Percentiles rank a stretch among this genome's conserved stretches.
Conservation (phyloP, 2,113 vertebrate species). For the Aspidoscelis tigris region DNA sequence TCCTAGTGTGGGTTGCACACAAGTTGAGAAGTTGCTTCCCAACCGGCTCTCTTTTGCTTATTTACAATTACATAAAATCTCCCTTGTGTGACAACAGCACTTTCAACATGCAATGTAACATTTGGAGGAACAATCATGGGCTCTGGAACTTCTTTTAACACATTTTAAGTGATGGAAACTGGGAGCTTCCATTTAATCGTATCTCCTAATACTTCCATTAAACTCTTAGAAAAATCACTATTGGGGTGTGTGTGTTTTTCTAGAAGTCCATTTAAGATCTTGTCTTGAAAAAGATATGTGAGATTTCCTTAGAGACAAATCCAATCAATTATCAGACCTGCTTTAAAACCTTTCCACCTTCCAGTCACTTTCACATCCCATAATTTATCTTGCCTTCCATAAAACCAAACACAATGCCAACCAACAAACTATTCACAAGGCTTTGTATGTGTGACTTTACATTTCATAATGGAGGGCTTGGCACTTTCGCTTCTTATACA, state of each 20-base stretch:
- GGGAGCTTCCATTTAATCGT: not conserved
- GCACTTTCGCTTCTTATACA: no score
- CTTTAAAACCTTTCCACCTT: not conserved
- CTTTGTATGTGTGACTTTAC: no score
- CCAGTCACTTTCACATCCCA: not conserved
- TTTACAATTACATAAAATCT: not conserved
- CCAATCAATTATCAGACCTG: not conserved
- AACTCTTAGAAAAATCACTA: not conserved
- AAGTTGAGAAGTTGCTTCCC: not conserved
- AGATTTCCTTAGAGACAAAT: not conserved
- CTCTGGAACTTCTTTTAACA: not conserved
- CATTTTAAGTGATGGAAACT: not conserved
- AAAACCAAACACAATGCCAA: not conserved
- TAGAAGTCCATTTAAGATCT: not conserved
- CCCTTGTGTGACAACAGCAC: constrained; percentile 3
- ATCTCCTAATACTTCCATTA: not conserved
- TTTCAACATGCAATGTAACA: constrained; percentile 32
- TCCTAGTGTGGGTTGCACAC: rapidly evolving
- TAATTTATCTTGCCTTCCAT: not conserved
- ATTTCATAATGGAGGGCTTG: no score
- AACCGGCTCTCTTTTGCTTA: not conserved
- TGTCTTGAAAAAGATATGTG: not conserved
- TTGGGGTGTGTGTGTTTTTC: not conserved
- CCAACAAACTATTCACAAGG: no score
- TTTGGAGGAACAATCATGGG: not conserved